Evolutionary conservation across 2,797 vertebrate species (phyloP), one percentile per base, ranked within the genome.

Genomic region (Spheniscus humboldti): DNA sequence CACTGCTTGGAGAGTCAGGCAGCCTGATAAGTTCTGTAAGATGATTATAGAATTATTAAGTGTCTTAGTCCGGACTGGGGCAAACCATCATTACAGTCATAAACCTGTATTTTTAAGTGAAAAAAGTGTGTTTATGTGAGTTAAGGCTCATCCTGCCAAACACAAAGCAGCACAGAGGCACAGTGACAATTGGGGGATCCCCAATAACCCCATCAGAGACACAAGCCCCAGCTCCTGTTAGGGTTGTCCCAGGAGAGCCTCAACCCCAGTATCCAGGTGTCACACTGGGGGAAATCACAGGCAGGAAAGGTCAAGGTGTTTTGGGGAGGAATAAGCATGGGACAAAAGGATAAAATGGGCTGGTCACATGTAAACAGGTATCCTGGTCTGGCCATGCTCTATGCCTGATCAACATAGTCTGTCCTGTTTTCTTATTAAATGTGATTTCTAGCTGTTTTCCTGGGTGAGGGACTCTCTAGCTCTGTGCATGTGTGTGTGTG

Each of bases 101-200:
- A 93, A 60, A 3, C 3, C 18, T 62, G 1, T 17, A n/a, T 39
- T 82, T 92, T 85, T 18, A 79, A 50, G 16, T 73, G 88, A 7
- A 11, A 60, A 45, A 81, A 22, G 8, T 43, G 10, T 28, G 16
- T 12, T 52, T 72, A 27, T n/a, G 14, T 35, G 9, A 50, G 66
- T 79, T 73, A 66, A 13, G 2, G 45, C 33, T 84, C 20, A 67
- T 71, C 24, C 8, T 84, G 18, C 18, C 20, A 53, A 27, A 53
- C 24, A 66, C 18, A 45, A 80, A 79, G 56, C 25, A 80, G 19
- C 8, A 45, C 16, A 88, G 64, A 86, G 24, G 12, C n/a, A 52
- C 24, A 33, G 9, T 35, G 30, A 55, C 0, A 7, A 69, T 2
- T n/a, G 6, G 2, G 5, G 13, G 7, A 52, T 59, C 9, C 4